Percentiles rank a stretch among this genome's conserved stretches.
These are phyloP conservation scores for Haemorhous mexicanus DNA, from an alignment of 2,113 vertebrate genomes.

Conservation along the genomic window DNA sequence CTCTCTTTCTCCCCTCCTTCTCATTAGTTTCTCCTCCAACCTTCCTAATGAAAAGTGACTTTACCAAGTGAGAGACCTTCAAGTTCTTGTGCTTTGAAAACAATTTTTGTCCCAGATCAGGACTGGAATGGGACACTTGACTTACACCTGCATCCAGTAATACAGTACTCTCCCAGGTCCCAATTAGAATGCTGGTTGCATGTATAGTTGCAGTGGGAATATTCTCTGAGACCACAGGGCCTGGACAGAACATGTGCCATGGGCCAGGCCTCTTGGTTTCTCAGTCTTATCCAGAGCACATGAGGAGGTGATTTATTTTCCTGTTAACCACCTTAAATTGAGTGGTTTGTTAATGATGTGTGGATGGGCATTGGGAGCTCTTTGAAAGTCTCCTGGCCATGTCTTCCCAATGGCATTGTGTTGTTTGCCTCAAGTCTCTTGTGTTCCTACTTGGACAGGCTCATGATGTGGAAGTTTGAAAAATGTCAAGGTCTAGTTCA, in stretches of 20 bases:
- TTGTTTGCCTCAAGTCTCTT: background rate
- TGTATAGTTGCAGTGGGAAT: background rate
- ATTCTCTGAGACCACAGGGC: background rate
- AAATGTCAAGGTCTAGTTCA: background rate
- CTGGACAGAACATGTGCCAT: background rate
- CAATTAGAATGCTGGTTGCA: background rate
- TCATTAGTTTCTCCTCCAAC: background rate
- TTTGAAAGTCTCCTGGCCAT: background rate
- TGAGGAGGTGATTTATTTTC: background rate
- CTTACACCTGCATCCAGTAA: background rate
- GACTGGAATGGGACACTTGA: background rate
- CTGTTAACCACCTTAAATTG: background rate
- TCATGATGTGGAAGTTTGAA: background rate
- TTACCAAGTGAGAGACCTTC: background rate
- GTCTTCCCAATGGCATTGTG: background rate
- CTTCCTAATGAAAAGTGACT: background rate
- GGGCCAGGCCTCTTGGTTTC: background rate
- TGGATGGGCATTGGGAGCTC: background rate
- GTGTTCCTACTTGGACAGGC: background rate
- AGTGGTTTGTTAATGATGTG: background rate
- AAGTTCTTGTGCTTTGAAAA: background rate
- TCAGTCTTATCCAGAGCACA: background rate
- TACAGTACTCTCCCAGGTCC: background rate
- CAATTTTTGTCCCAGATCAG: background rate
- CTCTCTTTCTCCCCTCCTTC: background rate